Evolutionary conservation across 92 coral and sea anemone species (phyloP).

Genomic region (Zoanthus sansibaricus): DNA sequence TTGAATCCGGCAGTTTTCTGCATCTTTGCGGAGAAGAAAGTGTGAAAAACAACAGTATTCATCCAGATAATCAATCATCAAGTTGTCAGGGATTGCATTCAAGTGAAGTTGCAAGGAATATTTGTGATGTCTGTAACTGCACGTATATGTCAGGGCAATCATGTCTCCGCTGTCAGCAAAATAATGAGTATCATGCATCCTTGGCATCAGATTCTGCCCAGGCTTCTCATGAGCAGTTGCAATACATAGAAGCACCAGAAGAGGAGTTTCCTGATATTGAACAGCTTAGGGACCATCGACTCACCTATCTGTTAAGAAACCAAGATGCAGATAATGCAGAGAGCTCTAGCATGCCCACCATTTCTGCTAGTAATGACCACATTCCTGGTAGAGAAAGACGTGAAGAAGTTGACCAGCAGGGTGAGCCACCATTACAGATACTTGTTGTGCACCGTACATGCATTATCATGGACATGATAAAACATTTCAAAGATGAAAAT

Average conservation of each 20-base stretch:
- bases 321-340: neutral
- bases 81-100: slow-evolving; percentile 4
- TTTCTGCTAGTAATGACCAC: slow-evolving; percentile 24
- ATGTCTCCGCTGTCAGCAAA: slow-evolving; percentile 49
- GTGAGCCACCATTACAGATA: slow-evolving; percentile 36
- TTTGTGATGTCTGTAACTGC: slow-evolving; percentile 43
- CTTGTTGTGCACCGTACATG: slow-evolving; percentile 56
- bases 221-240: neutral
- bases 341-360: slow-evolving; percentile 2
- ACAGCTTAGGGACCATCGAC: slow-evolving; percentile 52
- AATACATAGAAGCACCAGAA: neutral
- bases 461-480: slow-evolving; percentile 38
- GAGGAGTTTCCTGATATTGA: slow-evolving; percentile 23
- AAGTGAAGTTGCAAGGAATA: slow-evolving; percentile 11
- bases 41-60: neutral
- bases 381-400: slow-evolving; percentile 10
- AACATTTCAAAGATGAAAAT: slow-evolving; percentile 43
- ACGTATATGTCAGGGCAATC: slow-evolving; percentile 43
- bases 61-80: slow-evolving; percentile 14
- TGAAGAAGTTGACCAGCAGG: slow-evolving; percentile 24
- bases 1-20: neutral
- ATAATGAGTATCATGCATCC: slow-evolving; percentile 32
- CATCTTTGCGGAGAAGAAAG: neutral
- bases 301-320: slow-evolving; percentile 43
- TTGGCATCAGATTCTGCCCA: slow-evolving; percentile 26